phyloP scores from a whole-genome alignment of 35 echinoderm and acorn worm genomes.

The Diadema setosum region DNA sequence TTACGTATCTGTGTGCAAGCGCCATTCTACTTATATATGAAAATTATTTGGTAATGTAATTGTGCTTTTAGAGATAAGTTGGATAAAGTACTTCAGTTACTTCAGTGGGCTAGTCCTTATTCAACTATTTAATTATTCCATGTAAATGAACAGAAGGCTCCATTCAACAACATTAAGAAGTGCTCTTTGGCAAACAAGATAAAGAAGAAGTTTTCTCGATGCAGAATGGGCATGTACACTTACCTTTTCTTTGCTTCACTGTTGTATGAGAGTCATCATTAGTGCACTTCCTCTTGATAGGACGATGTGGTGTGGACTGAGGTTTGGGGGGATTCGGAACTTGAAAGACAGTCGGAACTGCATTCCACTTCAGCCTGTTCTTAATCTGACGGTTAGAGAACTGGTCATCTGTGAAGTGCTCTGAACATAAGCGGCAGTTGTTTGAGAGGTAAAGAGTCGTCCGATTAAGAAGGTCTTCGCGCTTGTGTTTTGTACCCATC shows the following conservation, averaged over 20 bases:
- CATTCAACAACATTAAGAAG: no score
- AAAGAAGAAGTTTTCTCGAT: no score
- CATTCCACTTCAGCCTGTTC: constrained; percentile 16
- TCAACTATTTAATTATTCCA: no score
- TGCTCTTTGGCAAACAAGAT: no score
- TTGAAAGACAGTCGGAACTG: not conserved
- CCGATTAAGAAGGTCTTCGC: not conserved
- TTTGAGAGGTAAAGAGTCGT: not conserved
- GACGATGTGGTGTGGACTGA: not conserved
- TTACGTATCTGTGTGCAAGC: no score
- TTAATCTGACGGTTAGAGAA: not conserved
- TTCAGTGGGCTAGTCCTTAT: no score
- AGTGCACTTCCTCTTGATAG: not conserved
- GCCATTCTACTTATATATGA: no score
- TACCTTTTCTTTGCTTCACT: not conserved
- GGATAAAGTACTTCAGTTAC: no score
- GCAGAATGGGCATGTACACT: no score
- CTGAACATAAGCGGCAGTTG: not conserved
- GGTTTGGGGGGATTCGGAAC: not conserved
- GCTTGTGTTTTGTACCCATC: not conserved
- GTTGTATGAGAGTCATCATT: not conserved
- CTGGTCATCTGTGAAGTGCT: not conserved
- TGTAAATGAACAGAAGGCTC: no score
- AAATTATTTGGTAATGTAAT: no score
- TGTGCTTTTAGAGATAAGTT: no score